These are phyloP conservation scores for Xenopus petersii DNA, from an alignment of 2,797 vertebrate genomes.

Conservation along the genomic window DNA sequence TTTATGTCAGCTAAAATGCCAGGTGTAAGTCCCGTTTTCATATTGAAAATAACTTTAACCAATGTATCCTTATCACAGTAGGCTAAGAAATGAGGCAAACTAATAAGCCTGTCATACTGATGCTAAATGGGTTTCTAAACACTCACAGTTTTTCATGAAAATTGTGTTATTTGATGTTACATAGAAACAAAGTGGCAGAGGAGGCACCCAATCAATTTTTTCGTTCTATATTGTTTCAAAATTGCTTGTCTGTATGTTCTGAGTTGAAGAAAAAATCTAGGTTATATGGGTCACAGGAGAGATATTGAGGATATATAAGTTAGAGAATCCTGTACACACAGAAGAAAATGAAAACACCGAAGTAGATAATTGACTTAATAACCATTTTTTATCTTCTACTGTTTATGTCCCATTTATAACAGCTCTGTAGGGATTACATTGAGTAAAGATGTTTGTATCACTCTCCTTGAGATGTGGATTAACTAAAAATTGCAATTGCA, in stretches of 20 bases:
- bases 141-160: slow-evolving; percentile 52
- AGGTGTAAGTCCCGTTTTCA: background rate
- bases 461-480: slow-evolving; percentile 40
- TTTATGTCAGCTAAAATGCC: no score
- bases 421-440: slow-evolving; percentile 50
- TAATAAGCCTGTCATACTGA: slow-evolving; percentile 50
- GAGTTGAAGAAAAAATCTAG: slow-evolving; percentile 46
- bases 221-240: slow-evolving; percentile 55
- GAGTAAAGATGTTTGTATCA: slow-evolving; percentile 34
- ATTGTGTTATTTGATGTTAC: slow-evolving; percentile 51
- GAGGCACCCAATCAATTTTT: slow-evolving; percentile 54
- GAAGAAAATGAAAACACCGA: slow-evolving; percentile 44
- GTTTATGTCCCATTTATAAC: slow-evolving; percentile 37
- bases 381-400: slow-evolving; percentile 51
- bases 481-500: slow-evolving; percentile 33
- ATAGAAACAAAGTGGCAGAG: slow-evolving; percentile 53
- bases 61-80: background rate
- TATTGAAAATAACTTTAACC: background rate
- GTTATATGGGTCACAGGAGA: slow-evolving; percentile 48
- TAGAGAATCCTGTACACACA: slow-evolving; percentile 46
- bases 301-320: slow-evolving; percentile 51
- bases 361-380: slow-evolving; percentile 31
- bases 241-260: slow-evolving; percentile 52
- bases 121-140: slow-evolving; percentile 55
- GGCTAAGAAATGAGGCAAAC: slow-evolving; percentile 52